These are phyloP conservation scores for Ceraclea dissimilis DNA, from an alignment of 2,888 invertebrate genomes.

Conservation along the genomic window DNA sequence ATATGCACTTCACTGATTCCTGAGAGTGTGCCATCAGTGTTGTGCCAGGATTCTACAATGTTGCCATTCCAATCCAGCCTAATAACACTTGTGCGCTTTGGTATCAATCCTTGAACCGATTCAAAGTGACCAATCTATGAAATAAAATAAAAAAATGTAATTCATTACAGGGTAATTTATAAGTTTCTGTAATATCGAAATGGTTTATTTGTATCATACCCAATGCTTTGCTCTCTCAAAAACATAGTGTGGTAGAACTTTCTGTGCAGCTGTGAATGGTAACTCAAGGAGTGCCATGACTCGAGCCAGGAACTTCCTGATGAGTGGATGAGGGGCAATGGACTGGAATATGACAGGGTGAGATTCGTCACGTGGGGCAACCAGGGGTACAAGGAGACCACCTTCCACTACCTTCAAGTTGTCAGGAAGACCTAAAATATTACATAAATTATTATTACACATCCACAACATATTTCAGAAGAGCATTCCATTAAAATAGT, in stretches of 20 bases:
- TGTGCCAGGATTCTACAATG: constrained; percentile 60
- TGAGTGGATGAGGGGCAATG: constrained; percentile 53
- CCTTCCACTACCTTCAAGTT: constrained; percentile 51
- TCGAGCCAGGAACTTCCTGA: constrained; percentile 59
- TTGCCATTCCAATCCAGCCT: constrained; percentile 66
- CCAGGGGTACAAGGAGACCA: constrained; percentile 59
- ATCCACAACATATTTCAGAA: too few relatives aligned
- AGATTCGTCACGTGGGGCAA: constrained; percentile 44
- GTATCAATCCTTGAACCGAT: constrained; percentile 34
- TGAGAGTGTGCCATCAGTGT: constrained; percentile 47
- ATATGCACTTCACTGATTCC: constrained; percentile 60
- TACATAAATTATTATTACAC: too few relatives aligned
- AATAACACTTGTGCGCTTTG: constrained; percentile 50
- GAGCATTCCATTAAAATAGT: too few relatives aligned
- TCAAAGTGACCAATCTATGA: constrained; percentile 61
- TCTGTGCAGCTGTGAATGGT: constrained; percentile 56
- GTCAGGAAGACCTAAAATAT: constrained; percentile 52
- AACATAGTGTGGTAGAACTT: constrained; percentile 57
- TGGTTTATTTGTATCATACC: constrained; percentile 4
- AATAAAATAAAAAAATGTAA: constrained; percentile 17
- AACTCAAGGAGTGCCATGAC: constrained; percentile 52
- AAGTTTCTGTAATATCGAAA: too few relatives aligned
- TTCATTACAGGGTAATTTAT: too few relatives aligned
- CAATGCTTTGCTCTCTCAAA: constrained; percentile 54
- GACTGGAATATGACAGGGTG: constrained; percentile 50